phyloP scores from a whole-genome alignment of 2,888 invertebrate species.

The Lepidonotus clava region DNA sequence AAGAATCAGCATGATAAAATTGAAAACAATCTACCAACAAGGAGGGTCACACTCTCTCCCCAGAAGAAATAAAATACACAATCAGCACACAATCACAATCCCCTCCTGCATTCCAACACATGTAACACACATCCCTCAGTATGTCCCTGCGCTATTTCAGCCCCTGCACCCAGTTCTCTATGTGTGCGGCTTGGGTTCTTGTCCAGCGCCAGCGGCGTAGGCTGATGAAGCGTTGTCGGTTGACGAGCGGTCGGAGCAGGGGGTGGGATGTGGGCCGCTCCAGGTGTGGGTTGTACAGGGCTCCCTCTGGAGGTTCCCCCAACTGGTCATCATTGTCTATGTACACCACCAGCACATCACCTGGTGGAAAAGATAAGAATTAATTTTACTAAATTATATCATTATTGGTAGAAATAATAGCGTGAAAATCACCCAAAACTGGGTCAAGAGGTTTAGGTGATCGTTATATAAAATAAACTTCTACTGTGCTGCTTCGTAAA shows the following conservation, averaged over 20 bases:
- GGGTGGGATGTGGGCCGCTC: not conserved
- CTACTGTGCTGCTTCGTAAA: too few relatives aligned
- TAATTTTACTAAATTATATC: too few relatives aligned
- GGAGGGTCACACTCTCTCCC: too few relatives aligned
- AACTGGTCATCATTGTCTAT: conserved; percentile 1
- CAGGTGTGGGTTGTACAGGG: conserved; percentile 12
- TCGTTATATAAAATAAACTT: too few relatives aligned
- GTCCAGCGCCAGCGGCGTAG: not conserved
- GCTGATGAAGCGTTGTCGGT: not conserved
- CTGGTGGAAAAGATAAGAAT: not conserved
- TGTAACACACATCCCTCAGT: too few relatives aligned
- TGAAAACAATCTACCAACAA: too few relatives aligned
- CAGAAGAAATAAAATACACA: too few relatives aligned
- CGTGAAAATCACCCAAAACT: too few relatives aligned
- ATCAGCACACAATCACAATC: too few relatives aligned
- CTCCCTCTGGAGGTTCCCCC: not conserved
- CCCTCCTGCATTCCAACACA: too few relatives aligned
- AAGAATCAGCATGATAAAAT: too few relatives aligned
- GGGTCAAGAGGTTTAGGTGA: not conserved
- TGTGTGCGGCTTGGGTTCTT: not conserved
- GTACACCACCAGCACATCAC: conserved; percentile 32
- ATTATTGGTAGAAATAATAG: too few relatives aligned
- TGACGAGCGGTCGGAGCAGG: not conserved
- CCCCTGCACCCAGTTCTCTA: not conserved
- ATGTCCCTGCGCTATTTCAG: not conserved